Evolutionary conservation across 2,797 vertebrate genomes (phyloP).

Genomic region (Myiotriccus ornatus): DNA sequence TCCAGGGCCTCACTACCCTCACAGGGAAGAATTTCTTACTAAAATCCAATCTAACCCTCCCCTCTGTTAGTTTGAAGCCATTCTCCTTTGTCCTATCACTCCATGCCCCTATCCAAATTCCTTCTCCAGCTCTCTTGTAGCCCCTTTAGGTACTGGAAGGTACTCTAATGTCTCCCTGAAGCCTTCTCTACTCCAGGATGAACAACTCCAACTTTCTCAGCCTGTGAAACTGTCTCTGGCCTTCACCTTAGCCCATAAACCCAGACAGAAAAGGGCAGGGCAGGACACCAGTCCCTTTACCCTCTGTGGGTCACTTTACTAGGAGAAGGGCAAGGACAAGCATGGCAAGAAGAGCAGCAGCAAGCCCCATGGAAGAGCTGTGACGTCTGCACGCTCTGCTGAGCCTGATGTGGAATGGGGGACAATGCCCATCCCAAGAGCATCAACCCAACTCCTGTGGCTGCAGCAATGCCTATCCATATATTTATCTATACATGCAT

Average conservation of each 20-base stretch:
- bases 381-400: accelerated
- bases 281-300: neutral
- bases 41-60: neutral
- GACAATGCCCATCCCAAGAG: accelerated
- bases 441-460: neutral
- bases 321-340: neutral
- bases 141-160: neutral
- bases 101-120: neutral
- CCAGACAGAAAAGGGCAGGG: neutral
- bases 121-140: neutral
- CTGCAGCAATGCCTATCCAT: neutral
- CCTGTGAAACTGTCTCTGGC: neutral
- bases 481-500: neutral
- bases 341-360: neutral
- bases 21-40: neutral
- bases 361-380: neutral
- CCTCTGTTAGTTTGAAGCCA: neutral
- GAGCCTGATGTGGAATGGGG: accelerated
- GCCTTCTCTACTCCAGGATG: neutral
- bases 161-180: neutral
- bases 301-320: neutral
- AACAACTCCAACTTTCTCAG: neutral
- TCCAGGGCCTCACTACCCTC: neutral
- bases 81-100: neutral
- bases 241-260: neutral